phyloP scores from a whole-genome alignment of 2,797 vertebrate genomes.

The Kryptopterus vitreolus region DNA sequence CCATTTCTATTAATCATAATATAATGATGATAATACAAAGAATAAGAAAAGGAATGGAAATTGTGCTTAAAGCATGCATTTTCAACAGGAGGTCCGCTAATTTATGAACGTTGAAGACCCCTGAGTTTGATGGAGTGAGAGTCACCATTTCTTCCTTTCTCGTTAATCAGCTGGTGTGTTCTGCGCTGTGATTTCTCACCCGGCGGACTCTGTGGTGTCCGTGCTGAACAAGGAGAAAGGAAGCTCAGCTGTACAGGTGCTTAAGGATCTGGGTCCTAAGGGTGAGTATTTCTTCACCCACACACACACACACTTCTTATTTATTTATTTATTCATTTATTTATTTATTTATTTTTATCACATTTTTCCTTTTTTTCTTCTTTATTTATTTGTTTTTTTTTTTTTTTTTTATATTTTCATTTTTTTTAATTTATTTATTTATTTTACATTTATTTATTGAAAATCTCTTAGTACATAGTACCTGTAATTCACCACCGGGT shows the following conservation, averaged over 20 bases:
- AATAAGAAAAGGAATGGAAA: background rate
- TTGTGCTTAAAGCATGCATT: background rate
- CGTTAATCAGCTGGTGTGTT: slow-evolving; percentile 87
- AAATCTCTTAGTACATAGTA: background rate
- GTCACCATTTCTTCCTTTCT: background rate
- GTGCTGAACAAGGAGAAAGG: slow-evolving; percentile 97
- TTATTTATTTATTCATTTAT: too few relatives aligned
- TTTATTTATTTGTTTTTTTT: too few relatives aligned
- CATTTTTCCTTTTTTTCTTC: too few relatives aligned
- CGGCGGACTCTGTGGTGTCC: slow-evolving; percentile 96
- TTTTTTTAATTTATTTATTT: too few relatives aligned
- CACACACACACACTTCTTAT: background rate
- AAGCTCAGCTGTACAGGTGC: slow-evolving; percentile 86
- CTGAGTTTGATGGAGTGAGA: background rate
- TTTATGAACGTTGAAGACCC: too few relatives aligned
- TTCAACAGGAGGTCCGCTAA: background rate
- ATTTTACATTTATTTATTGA: too few relatives aligned
- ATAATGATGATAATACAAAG: background rate
- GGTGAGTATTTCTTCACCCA: slow-evolving; percentile 67
- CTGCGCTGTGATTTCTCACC: slow-evolving; percentile 97
- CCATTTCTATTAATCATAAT: background rate
- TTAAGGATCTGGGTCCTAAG: slow-evolving; percentile 87
- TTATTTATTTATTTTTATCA: too few relatives aligned
- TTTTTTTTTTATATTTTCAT: too few relatives aligned
- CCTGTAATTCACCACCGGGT: slow-evolving; percentile 79